phyloP scores from a whole-genome alignment of 2,113 vertebrate species.

The Otis tarda region DNA sequence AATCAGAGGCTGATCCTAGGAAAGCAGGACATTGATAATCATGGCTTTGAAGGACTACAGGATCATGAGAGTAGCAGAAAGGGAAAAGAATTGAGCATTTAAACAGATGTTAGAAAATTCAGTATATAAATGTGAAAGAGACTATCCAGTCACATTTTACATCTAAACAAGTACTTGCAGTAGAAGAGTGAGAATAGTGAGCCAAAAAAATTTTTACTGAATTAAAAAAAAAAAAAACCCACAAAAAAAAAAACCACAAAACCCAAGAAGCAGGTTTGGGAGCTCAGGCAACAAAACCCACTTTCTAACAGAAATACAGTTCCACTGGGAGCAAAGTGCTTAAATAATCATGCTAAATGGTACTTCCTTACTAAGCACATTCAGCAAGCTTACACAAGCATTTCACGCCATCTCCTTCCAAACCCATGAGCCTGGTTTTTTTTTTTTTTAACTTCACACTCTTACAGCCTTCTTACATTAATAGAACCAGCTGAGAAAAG shows the following conservation, averaged over 20 bases:
- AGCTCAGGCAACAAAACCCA: background rate
- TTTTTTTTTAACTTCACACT: background rate
- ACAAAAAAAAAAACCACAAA: too few species aligned
- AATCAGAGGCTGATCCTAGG: background rate
- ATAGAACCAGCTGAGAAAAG: background rate
- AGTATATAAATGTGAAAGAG: background rate
- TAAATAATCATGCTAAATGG: constrained; percentile 32
- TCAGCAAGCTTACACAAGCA: background rate
- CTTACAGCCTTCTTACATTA: background rate
- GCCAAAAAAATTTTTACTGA: background rate
- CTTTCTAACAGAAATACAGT: constrained; percentile 3
- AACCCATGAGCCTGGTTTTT: background rate
- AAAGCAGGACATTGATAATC: background rate
- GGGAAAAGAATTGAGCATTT: background rate
- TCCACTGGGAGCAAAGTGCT: background rate
- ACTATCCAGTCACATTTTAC: background rate
- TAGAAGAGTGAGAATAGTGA: background rate
- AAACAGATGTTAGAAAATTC: background rate
- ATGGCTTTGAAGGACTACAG: background rate
- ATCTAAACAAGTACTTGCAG: background rate
- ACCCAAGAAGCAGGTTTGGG: background rate
- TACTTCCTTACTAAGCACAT: constrained; percentile 3
- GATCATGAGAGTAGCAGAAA: background rate
- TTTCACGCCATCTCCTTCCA: background rate
- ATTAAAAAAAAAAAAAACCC: background rate